Evolutionary conservation across 2,113 vertebrate genomes (phyloP).

Genomic region (Naja naja): DNA sequence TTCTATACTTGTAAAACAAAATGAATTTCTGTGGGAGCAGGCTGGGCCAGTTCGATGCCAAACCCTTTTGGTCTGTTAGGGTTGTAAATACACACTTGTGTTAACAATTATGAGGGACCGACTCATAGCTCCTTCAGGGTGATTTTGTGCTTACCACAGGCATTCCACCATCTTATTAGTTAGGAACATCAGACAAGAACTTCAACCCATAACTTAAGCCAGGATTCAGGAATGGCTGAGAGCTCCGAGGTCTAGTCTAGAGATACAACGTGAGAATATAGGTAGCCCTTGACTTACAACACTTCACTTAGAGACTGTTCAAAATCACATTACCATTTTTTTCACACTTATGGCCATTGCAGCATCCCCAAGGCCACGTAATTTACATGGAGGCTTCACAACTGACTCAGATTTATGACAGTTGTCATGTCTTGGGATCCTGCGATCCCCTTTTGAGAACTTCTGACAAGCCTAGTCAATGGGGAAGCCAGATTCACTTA

Average conservation of each 20-base stretch:
- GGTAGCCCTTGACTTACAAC: not conserved
- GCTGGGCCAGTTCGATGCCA: conserved; percentile 12
- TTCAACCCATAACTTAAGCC: not conserved
- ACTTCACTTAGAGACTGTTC: not conserved
- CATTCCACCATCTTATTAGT: conserved; percentile 5
- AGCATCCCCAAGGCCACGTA: not conserved
- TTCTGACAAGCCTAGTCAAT: no score
- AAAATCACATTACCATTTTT: not conserved
- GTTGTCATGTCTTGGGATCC: no score
- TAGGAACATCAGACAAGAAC: conserved; percentile 8
- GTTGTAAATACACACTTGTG: conserved; percentile 31
- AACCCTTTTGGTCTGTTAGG: conserved; percentile 16
- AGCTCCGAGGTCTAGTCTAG: not conserved
- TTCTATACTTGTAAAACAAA: not conserved
- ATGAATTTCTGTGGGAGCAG: conserved; percentile 14
- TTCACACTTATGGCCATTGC: not conserved
- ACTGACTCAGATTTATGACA: not conserved
- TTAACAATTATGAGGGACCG: conserved; percentile 19
- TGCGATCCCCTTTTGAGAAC: no score
- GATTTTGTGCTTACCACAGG: conserved; percentile 18
- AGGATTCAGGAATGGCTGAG: not conserved
- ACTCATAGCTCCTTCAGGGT: conserved; percentile 6
- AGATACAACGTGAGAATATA: not conserved
- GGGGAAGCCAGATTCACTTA: not conserved
- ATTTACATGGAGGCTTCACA: not conserved